phyloP scores from a whole-genome alignment of 2,113 vertebrate genomes.

The Mungos mungo region DNA sequence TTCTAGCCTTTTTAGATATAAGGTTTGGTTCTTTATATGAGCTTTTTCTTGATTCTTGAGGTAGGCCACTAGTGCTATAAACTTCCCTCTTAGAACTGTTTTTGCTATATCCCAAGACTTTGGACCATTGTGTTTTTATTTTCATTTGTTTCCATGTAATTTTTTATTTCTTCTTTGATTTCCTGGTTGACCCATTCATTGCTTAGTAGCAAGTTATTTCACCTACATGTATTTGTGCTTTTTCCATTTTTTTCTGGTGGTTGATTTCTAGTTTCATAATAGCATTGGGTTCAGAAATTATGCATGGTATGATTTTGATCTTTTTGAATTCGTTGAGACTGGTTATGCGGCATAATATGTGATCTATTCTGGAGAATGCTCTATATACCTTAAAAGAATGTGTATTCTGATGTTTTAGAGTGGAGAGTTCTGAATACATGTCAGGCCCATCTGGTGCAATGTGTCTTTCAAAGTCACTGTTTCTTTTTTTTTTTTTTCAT shows the following conservation, averaged over 20 bases:
- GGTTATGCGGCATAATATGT: neutral
- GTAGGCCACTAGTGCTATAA: too few species aligned
- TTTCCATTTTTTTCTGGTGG: neutral
- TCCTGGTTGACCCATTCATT: neutral
- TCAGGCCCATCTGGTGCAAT: neutral
- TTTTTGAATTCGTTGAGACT: neutral
- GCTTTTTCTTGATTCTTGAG: neutral
- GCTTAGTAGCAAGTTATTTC: neutral
- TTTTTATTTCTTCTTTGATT: neutral
- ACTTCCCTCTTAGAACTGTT: neutral
- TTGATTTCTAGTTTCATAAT: neutral
- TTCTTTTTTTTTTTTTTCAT: neutral
- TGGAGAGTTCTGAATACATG: neutral
- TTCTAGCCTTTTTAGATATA: neutral
- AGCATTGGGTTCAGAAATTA: neutral
- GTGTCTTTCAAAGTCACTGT: neutral
- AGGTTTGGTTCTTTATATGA: neutral
- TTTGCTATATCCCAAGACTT: neutral
- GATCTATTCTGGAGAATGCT: neutral
- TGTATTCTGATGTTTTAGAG: neutral
- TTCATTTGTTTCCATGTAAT: neutral
- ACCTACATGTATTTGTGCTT: neutral
- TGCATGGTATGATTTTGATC: neutral
- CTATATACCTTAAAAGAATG: neutral
- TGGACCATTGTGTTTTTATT: neutral